phyloP scores from a whole-genome alignment of 1,140 invertebrate genomes.

The Bombus vancouverensis region DNA sequence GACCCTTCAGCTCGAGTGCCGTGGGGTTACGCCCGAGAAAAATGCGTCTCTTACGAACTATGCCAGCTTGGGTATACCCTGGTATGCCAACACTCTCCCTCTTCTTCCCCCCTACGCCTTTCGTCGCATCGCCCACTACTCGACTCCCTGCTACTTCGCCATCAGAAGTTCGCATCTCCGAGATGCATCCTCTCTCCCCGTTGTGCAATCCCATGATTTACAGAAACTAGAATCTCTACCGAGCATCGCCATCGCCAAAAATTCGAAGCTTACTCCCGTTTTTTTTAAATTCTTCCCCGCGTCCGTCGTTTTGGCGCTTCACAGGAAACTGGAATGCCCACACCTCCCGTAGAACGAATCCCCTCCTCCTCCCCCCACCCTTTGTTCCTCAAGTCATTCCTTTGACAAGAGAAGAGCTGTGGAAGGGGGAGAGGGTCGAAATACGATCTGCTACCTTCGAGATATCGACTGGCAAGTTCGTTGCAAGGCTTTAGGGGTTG shows the following conservation, averaged over 20 bases:
- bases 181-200: background rate
- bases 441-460: conserved; percentile 70
- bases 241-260: background rate
- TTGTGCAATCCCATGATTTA: background rate
- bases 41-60: conserved; percentile 69
- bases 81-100: conserved; percentile 58
- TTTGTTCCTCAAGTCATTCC: conserved; percentile 56
- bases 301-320: conserved; percentile 31
- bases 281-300: background rate
- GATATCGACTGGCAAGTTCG: conserved; percentile 71
- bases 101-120: background rate
- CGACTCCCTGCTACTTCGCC: background rate
- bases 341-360: background rate
- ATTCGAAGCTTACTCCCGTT: background rate
- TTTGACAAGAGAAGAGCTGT: conserved; percentile 18
- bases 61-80: conserved; percentile 62
- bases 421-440: conserved; percentile 27
- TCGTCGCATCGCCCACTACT: background rate
- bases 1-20: conserved; percentile 41
- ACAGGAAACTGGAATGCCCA: conserved; percentile 22
- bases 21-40: conserved; percentile 62
- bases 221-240: background rate
- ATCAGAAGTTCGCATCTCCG: conserved; percentile 1
- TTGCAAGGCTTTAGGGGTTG: conserved; percentile 71
- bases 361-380: background rate